These are phyloP conservation scores for Oostethus manadensis DNA, from an alignment of 2,113 vertebrate species.

Conservation along the genomic window DNA sequence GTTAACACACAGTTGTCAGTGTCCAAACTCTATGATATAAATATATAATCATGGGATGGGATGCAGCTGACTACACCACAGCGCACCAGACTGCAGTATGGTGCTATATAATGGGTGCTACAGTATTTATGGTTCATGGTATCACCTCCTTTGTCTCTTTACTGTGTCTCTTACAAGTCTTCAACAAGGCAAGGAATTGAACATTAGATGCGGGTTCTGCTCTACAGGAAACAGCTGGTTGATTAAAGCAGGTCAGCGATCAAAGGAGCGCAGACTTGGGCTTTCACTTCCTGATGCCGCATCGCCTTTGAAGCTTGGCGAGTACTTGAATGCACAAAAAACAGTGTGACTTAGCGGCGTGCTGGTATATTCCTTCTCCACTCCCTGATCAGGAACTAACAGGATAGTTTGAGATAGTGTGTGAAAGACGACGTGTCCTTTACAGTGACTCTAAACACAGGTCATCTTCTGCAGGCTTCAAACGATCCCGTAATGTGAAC, in stretches of 20 bases:
- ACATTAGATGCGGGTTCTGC: neutral
- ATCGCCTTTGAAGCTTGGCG: conserved; percentile 25
- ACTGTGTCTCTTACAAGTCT: neutral
- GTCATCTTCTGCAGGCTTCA: conserved; percentile 1
- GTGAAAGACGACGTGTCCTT: neutral
- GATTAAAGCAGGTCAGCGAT: conserved; percentile 36
- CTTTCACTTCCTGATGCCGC: conserved; percentile 16
- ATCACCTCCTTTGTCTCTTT: too few species aligned
- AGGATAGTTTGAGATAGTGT: too few species aligned
- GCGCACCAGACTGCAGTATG: too few species aligned
- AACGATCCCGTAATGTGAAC: neutral
- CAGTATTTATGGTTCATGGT: too few species aligned
- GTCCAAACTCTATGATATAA: too few species aligned
- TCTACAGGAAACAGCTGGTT: conserved; percentile 12
- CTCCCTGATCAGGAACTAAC: too few species aligned
- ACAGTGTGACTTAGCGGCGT: too few species aligned
- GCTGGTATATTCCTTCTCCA: too few species aligned
- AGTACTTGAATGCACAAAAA: neutral
- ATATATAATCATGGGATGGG: too few species aligned
- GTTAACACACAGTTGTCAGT: too few species aligned
- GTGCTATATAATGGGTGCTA: too few species aligned
- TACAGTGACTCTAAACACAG: conserved; percentile 28
- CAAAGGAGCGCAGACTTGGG: conserved; percentile 13
- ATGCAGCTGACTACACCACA: too few species aligned
- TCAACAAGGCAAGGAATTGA: neutral